These are phyloP conservation scores for Peromyscus californicus DNA, from an alignment of 2,113 vertebrate species.

Conservation along the genomic window DNA sequence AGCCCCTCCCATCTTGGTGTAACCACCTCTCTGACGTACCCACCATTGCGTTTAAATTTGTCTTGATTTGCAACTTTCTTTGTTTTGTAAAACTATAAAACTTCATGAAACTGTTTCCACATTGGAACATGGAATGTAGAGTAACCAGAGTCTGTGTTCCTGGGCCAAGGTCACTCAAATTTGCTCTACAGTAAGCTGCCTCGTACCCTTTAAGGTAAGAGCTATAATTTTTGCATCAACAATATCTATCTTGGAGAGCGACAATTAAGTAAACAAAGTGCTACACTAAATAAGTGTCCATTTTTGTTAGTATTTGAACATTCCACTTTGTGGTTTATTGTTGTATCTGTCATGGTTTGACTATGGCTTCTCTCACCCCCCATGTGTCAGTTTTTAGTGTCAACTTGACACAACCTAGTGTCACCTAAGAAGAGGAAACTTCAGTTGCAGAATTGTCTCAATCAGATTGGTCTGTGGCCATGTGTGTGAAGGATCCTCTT, in stretches of 20 bases:
- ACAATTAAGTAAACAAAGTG: background rate
- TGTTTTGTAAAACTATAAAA: background rate
- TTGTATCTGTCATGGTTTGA: background rate
- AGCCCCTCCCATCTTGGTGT: background rate
- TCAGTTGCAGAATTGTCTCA: background rate
- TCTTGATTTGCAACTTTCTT: background rate
- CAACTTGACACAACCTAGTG: background rate
- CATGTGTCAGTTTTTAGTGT: background rate
- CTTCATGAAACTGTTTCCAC: background rate
- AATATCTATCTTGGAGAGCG: background rate
- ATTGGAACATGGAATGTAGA: background rate
- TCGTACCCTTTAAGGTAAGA: background rate
- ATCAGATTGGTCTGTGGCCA: background rate
- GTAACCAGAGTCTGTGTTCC: background rate
- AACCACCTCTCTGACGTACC: background rate
- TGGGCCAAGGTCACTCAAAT: background rate
- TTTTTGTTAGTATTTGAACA: background rate
- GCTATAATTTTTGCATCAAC: background rate
- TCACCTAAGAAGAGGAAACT: background rate
- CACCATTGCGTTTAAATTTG: background rate
- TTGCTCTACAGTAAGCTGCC: background rate
- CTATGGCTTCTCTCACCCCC: background rate
- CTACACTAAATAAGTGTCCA: background rate
- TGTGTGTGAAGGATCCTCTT: background rate
- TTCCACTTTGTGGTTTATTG: conserved; percentile 6